Base-by-base conservation (phyloP, 2,888 invertebrate species). In the Trichopoda pennipes region DNA sequence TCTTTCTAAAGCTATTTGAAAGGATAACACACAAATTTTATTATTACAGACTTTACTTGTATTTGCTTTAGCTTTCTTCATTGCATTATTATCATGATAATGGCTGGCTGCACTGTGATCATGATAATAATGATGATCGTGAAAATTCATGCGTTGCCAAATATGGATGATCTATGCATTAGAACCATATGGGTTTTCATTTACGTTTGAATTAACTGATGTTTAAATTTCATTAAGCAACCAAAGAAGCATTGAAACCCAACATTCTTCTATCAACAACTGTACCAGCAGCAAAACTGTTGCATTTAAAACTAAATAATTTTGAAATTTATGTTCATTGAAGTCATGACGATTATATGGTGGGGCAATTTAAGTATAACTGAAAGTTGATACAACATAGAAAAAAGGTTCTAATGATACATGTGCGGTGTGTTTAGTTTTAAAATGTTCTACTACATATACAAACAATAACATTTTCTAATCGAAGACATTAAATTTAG, bases 81-180 rank as follows among this genome's bases (percentile, higher is more conserved):
- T n/a, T 14, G 23, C 23, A 6, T 14, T 38, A 51, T 49, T 12
- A 55, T 35, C 10, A 53, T 47, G 53, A 63, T 32, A 8, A 28
- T 28, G 6, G 42, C 28, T 1, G 56, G 16, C 23, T 53, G 19
- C 38, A 70, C 16, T 23, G 21, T 8, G 19, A 14, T 75, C 58
- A 63, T 53, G 53, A 35, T 72, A 68, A 51, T 72, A 55, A 66
- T 69, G 69, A 56, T 70, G 69, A 69, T 80, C 69, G 44, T 69
- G 77, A 64, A 73, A 81, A 64, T 69, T 56, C 73, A 81, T 81
- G 81, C 81, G 73, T 77, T 81, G 64, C 81, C 81, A 81, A 69
- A 81, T 81, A 77, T 81, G 81, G 81, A 74, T 81, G 74, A 77
- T 74, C 68, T 69, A 73, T 77, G 53, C 56, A 63, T 53, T 1